phyloP scores from a whole-genome alignment of 2,113 vertebrate species.

The Carettochelys insculpta region DNA sequence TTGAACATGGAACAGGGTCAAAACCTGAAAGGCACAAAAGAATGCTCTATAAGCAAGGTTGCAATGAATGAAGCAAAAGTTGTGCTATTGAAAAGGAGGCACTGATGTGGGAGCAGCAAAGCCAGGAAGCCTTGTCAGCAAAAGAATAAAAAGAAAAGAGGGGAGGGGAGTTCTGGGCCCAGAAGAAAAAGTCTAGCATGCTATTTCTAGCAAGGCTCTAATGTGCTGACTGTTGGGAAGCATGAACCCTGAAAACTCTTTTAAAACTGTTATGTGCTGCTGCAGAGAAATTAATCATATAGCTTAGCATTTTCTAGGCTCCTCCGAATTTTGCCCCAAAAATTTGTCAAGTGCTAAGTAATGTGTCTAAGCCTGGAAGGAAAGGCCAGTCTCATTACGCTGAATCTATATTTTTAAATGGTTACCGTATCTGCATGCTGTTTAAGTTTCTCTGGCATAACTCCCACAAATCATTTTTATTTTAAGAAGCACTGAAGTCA shows the following conservation, averaged over 20 bases:
- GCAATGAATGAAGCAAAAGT: constrained; percentile 36
- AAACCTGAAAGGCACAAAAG: constrained; percentile 70
- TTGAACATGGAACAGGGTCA: constrained; percentile 63
- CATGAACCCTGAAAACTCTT: neutral
- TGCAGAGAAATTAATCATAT: constrained; percentile 5
- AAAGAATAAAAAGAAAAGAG: constrained; percentile 19
- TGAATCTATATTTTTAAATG: neutral
- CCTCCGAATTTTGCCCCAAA: neutral
- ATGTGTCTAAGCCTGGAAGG: neutral
- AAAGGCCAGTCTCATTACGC: neutral
- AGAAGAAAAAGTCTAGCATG: neutral
- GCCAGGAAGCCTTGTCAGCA: constrained; percentile 44
- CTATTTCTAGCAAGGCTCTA: neutral
- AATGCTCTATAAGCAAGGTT: constrained; percentile 38
- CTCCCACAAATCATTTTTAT: neutral
- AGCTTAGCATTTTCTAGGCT: constrained; percentile 8
- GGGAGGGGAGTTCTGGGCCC: rapidly evolving
- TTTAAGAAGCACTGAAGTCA: neutral
- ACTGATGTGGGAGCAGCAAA: constrained; percentile 41
- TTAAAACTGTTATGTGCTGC: constrained; percentile 10
- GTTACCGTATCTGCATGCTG: neutral
- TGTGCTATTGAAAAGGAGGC: constrained; percentile 34
- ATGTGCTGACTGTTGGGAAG: neutral
- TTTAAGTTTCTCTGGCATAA: neutral
- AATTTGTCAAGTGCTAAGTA: neutral